Percentiles rank a stretch among this genome's conserved stretches.
Conservation (phyloP, 2,113 vertebrate genomes). For the Cynopterus brachyotis region DNA sequence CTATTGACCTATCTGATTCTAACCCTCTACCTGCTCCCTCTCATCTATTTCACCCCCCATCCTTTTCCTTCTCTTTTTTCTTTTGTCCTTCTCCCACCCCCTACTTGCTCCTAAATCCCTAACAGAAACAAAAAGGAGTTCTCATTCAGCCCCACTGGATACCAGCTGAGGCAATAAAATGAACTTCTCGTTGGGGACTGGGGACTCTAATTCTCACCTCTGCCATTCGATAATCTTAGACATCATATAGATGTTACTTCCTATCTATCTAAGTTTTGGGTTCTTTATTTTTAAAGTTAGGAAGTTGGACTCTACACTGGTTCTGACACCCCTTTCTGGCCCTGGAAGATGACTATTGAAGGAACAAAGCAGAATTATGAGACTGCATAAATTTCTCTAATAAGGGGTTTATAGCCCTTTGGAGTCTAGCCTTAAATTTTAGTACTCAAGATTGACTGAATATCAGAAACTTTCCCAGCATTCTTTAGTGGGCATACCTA, state of each 20-base stretch:
- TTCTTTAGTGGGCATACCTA: not conserved
- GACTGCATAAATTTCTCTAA: not conserved
- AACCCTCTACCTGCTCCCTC: not conserved
- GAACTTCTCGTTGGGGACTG: not conserved
- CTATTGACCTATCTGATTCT: not conserved
- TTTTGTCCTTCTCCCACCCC: rapidly evolving
- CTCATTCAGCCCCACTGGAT: not conserved
- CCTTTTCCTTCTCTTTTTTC: no score
- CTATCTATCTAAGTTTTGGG: not conserved
- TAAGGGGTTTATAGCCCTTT: not conserved
- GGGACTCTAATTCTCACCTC: not conserved
- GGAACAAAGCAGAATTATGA: not conserved
- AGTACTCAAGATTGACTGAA: not conserved
- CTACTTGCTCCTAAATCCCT: rapidly evolving
- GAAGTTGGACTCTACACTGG: not conserved
- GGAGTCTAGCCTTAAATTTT: not conserved
- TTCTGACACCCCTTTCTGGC: not conserved
- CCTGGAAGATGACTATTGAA: not conserved
- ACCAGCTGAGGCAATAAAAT: not conserved
- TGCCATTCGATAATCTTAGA: not conserved
- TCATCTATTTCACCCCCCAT: not conserved
- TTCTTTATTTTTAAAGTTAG: not conserved
- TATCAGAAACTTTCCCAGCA: not conserved
- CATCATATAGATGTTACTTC: not conserved
- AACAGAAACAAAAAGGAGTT: not conserved